phyloP scores from a whole-genome alignment of 2,113 vertebrate genomes.

The Pangasianodon gigas region DNA sequence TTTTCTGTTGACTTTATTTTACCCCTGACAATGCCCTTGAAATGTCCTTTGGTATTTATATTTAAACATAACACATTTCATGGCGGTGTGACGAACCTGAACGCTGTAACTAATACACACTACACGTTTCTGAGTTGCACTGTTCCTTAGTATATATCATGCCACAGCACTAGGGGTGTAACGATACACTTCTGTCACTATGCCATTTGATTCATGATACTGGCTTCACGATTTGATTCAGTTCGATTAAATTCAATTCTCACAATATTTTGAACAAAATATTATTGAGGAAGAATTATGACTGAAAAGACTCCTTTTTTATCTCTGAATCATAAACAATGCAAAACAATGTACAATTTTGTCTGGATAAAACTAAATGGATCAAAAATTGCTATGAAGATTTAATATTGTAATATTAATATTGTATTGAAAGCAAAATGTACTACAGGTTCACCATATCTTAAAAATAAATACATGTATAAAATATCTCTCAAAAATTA shows the following conservation, averaged over 20 bases:
- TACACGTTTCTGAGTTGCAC: background rate
- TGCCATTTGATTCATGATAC: too few species aligned
- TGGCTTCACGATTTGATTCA: background rate
- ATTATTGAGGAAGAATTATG: background rate
- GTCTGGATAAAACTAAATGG: background rate
- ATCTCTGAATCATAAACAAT: background rate
- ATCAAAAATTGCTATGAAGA: background rate
- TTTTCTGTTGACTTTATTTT: background rate
- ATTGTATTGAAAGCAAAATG: background rate
- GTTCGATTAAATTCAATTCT: background rate
- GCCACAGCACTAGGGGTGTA: background rate
- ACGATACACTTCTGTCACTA: background rate
- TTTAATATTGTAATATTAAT: background rate
- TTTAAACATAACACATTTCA: background rate
- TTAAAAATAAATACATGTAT: background rate
- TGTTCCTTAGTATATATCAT: background rate
- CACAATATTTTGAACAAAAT: background rate
- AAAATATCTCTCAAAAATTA: background rate
- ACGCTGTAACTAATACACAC: background rate
- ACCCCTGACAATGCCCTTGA: background rate
- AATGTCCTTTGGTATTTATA: background rate
- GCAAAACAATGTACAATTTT: background rate
- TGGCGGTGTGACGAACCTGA: background rate
- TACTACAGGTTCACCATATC: background rate
- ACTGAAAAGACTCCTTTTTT: background rate